Evolutionary conservation across 1,140 invertebrate species (phyloP).

Genomic region (Ctenoplectra terminalis): DNA sequence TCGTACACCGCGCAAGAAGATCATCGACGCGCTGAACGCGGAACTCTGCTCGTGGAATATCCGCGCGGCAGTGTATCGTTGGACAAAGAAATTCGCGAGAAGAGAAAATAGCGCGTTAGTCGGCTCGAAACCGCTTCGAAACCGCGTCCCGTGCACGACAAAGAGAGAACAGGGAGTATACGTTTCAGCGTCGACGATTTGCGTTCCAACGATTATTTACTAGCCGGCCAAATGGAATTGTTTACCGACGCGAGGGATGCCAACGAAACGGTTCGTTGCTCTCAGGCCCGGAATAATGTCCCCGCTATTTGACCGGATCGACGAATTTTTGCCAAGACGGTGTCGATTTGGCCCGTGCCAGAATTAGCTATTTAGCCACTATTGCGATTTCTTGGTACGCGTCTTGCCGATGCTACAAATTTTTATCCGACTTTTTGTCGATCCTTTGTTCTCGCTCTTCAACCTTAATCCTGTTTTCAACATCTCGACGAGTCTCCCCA

Average conservation of each 20-base stretch:
- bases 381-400: constrained; percentile 3
- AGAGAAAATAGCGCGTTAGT: not conserved
- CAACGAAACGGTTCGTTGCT: constrained; percentile 21
- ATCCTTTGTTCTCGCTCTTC: too few relatives aligned
- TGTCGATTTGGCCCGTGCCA: constrained; percentile 16
- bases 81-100: constrained; percentile 26
- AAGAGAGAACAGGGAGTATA: too few relatives aligned
- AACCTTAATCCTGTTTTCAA: too few relatives aligned
- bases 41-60: not conserved
- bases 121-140: too few relatives aligned
- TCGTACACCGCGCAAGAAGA: not conserved
- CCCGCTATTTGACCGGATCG: not conserved
- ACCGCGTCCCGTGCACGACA: too few relatives aligned
- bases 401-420: too few relatives aligned
- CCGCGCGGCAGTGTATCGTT: constrained; percentile 9
- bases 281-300: constrained; percentile 21
- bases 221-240: constrained; percentile 6
- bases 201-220: constrained; percentile 17
- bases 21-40: not conserved
- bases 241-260: constrained; percentile 15
- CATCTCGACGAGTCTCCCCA: too few relatives aligned
- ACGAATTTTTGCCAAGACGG: constrained; percentile 15
- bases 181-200: not conserved
- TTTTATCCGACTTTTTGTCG: too few relatives aligned
- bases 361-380: constrained; percentile 17